Conservation (phyloP, 2,113 vertebrate genomes). For the Neodontobutis hainanensis region DNA sequence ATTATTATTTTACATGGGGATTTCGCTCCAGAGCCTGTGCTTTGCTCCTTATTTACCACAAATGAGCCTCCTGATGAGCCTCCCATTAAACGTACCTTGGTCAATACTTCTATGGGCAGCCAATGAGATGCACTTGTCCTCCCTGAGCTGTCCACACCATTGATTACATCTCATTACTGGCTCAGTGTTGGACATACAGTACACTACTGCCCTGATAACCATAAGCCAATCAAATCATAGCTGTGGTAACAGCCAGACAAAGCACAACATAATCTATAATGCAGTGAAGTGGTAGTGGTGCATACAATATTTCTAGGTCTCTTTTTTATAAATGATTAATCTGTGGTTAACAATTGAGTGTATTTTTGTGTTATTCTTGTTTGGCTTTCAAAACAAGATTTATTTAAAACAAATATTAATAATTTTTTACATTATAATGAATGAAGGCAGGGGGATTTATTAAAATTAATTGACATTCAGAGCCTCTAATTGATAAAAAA, state of each 20-base stretch:
- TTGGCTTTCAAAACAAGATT: background rate
- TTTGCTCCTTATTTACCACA: conserved; percentile 45
- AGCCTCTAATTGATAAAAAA: too few relatives aligned
- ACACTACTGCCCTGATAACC: conserved; percentile 24
- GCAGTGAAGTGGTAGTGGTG: background rate
- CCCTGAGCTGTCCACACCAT: conserved; percentile 29
- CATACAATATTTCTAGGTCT: conserved; percentile 5
- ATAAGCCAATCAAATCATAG: conserved; percentile 4
- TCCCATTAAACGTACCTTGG: conserved; percentile 52
- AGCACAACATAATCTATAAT: conserved; percentile 8
- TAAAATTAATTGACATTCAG: too few relatives aligned
- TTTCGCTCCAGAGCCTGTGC: conserved; percentile 4
- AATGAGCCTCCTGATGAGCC: conserved; percentile 38
- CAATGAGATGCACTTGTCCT: conserved; percentile 44
- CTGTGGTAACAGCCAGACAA: background rate
- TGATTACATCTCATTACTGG: conserved; percentile 41
- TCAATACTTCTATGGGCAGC: conserved; percentile 56
- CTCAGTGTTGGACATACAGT: conserved; percentile 15
- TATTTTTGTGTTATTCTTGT: background rate
- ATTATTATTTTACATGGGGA: background rate
- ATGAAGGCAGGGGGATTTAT: background rate
- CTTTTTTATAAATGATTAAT: background rate
- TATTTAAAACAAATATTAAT: background rate
- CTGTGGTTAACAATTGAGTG: conserved; percentile 1
- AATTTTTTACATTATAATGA: background rate